Conservation (phyloP, 2,113 vertebrate species). For the Raja brachyura region DNA sequence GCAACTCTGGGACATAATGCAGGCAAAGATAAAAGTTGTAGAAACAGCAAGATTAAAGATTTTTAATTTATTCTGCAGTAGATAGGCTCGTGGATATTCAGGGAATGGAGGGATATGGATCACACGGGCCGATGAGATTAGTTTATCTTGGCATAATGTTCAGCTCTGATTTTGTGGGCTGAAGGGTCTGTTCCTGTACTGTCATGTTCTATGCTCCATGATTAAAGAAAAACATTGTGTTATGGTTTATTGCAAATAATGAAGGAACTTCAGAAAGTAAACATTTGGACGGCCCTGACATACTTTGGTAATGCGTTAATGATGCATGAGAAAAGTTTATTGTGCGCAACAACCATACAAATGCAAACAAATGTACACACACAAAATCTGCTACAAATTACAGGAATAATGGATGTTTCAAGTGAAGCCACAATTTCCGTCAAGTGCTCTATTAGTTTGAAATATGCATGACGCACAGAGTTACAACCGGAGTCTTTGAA, state of each 20-base stretch:
- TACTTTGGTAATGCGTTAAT: background rate
- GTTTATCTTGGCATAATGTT: no score
- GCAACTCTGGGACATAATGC: background rate
- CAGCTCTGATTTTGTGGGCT: no score
- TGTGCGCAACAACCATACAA: background rate
- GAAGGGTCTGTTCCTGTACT: no score
- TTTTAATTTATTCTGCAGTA: background rate
- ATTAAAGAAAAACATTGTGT: no score
- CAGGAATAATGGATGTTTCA: background rate
- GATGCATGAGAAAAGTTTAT: background rate
- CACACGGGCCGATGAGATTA: no score
- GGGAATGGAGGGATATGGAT: no score
- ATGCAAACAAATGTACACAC: background rate
- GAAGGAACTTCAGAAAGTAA: background rate
- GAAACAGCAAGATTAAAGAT: background rate
- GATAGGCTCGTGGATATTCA: no score
- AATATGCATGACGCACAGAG: background rate
- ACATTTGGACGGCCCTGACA: background rate
- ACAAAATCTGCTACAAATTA: background rate
- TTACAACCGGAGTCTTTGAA: constrained; percentile 19
- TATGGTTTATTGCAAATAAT: background rate
- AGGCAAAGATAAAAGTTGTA: background rate
- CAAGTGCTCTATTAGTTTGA: background rate
- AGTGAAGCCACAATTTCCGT: background rate
- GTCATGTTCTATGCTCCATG: no score